Conservation (phyloP, 2,888 invertebrate species). For the Synergus gifuensis region DNA sequence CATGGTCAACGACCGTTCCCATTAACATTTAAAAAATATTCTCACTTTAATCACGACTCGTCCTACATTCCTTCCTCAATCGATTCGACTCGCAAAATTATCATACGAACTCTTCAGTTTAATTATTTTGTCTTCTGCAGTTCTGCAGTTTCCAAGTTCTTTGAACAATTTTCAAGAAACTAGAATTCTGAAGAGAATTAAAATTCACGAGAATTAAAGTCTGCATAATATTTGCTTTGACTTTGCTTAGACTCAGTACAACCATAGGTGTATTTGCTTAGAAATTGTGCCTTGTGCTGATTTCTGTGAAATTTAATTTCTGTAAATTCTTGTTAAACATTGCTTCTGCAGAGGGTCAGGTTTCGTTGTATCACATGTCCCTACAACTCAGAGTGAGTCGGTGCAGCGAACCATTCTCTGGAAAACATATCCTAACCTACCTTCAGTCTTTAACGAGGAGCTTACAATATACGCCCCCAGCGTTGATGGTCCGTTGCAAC, state of each 20-base stretch:
- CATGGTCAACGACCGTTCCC: conserved; percentile 48
- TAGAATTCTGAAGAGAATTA: not conserved
- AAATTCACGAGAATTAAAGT: not conserved
- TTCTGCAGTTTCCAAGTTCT: too few relatives aligned
- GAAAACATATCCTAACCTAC: conserved; percentile 46
- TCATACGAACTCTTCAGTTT: not conserved
- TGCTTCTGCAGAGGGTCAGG: conserved; percentile 40
- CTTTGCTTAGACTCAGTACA: not conserved
- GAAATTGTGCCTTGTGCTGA: not conserved
- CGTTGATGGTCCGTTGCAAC: conserved; percentile 56
- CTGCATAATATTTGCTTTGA: not conserved
- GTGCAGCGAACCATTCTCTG: conserved; percentile 44
- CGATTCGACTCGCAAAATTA: not conserved
- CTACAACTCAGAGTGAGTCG: conserved; percentile 50
- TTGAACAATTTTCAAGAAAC: not conserved
- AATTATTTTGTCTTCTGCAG: not conserved
- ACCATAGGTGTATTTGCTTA: not conserved
- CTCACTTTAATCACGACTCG: not conserved
- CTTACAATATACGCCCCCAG: conserved; percentile 54
- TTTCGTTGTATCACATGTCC: conserved; percentile 49
- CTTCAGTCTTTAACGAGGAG: conserved; percentile 55
- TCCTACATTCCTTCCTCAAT: not conserved
- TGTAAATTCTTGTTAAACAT: conserved; percentile 21
- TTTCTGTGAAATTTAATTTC: conserved; percentile 30
- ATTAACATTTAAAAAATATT: not conserved